Base-by-base conservation (phyloP, 2,888 invertebrate genomes). In the Phyto melanocephala region DNA sequence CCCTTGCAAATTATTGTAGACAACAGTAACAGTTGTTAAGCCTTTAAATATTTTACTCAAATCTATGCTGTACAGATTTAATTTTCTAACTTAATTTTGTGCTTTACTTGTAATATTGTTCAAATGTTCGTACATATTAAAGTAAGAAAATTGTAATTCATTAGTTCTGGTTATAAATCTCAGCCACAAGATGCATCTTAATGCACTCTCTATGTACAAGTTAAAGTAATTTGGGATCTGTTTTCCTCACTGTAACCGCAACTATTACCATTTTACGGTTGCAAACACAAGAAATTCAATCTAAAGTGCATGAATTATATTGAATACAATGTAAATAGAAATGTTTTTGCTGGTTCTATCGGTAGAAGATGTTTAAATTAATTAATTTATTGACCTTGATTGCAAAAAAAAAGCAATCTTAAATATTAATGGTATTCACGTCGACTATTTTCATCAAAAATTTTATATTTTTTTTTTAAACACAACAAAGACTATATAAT, bases 201-300 rank as follows among this genome's bases (percentile, higher is more conserved):
- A 54, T 54, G n/a, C 24, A 54, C 10, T 10, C 2, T 15, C 28
- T n/a, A 28, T 54, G 3, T n/a, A n/a, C n/a, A n/a, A 15, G 8
- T 28, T 8, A 2, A 2, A 54, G 54, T 54, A 54, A 54, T 54
- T 24, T 54, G 1, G 8, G 28, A 54, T 54, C 54, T 54, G n/a
- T 54, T 54, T 35, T 35, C 33, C 15, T 56, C 17, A 54, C 28
- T 54, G 7, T 54, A 54, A 54, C 56, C 33, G 11, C 56, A 56
- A 56, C 33, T 15, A 33, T 52, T 52, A 56, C 56, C 56, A 56
- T 33, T 56, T 56, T 17, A 15, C 33, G 56, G 33, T 56, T 56
- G 11, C 15, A 33, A 56, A 11, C 33, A 56, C 56, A 56, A 17
- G 33, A 28, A 54, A 15, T 56, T 56, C 35, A 56, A 33, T 33